Evolutionary conservation across 2,888 invertebrate species (phyloP).

Genomic region (Himalopsyche japonica): DNA sequence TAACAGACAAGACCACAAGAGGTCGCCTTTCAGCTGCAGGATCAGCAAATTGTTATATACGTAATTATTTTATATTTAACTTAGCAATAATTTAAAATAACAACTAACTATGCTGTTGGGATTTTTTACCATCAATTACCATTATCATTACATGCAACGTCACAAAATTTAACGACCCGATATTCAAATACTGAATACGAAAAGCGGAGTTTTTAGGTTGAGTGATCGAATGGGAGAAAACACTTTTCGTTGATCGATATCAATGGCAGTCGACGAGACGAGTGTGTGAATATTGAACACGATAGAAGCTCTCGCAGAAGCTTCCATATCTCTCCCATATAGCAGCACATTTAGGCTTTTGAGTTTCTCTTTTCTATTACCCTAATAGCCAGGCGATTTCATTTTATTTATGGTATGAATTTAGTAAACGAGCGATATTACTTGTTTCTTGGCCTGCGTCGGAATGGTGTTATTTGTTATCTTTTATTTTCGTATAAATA

Average conservation of each 20-base stretch:
- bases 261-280: background rate
- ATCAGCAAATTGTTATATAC: too few species aligned
- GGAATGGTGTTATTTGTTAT: slow-evolving; percentile 40
- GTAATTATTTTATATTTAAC: too few species aligned
- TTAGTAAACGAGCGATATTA: slow-evolving; percentile 41
- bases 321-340: slow-evolving; percentile 34
- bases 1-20: too few species aligned
- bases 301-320: slow-evolving; percentile 24
- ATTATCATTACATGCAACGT: background rate
- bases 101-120: too few species aligned
- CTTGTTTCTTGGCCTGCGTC: slow-evolving; percentile 40
- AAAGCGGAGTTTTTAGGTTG: background rate
- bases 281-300: slow-evolving; percentile 1
- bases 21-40: too few species aligned
- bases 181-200: background rate
- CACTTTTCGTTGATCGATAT: slow-evolving; percentile 38
- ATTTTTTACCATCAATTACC: too few species aligned
- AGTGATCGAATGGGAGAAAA: slow-evolving; percentile 23
- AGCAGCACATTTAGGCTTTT: slow-evolving; percentile 34
- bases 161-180: background rate
- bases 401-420: slow-evolving; percentile 41
- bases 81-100: too few species aligned
- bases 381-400: slow-evolving; percentile 41
- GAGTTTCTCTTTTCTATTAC: slow-evolving; percentile 40
- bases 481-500: slow-evolving; percentile 41